Base-by-base conservation (phyloP, 2,888 invertebrate genomes). In the Agrochola circellaris region DNA sequence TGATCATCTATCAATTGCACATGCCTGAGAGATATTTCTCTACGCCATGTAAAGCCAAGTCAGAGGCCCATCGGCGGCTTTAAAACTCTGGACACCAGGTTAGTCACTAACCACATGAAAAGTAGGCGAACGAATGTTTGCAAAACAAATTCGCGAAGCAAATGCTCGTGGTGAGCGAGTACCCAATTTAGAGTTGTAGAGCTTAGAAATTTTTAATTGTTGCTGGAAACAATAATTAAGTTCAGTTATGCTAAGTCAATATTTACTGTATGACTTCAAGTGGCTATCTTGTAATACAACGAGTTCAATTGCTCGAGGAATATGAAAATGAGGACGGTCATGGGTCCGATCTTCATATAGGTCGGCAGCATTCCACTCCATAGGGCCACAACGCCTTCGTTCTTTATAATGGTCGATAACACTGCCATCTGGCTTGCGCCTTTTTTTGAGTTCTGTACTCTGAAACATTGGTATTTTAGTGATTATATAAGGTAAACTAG, bases 361-460 rank as follows among this genome's bases (percentile, higher is more conserved):
- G 99, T 99, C 0, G 99, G 99, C 13, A 99, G 98, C 94, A 99
- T 99, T 23, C 99, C 99, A 95, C 99, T 99, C 99, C 99, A 99
- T 30, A 99, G 95, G 0, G 99, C 98, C 87, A 99, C 98, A 2
- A 99, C 92, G 0, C 99, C 99, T 96, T 99, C 99, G 71, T 98
- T 98, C 77, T 97, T 97, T 11, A 99, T 93, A 9, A 99, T 98
- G 91, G 97, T 98, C 0, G 92, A 90, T 58, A 99, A 94, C 0
- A 99, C 99, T 93, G 98, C 98, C 0, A 98, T 69, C 84, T 94
- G 72, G 98, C 98, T 73, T 98, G 98, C 70, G 93, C 98, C 96
- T 94, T 99, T 99, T 9, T 99, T 97, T 98, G 99, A 99, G 91
- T 99, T 99, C 96, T 99, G 99, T 86, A 99, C 99, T 92, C 99